phyloP scores from a whole-genome alignment of 2,888 invertebrate species.

The Lepidocyrtinus sp. region DNA sequence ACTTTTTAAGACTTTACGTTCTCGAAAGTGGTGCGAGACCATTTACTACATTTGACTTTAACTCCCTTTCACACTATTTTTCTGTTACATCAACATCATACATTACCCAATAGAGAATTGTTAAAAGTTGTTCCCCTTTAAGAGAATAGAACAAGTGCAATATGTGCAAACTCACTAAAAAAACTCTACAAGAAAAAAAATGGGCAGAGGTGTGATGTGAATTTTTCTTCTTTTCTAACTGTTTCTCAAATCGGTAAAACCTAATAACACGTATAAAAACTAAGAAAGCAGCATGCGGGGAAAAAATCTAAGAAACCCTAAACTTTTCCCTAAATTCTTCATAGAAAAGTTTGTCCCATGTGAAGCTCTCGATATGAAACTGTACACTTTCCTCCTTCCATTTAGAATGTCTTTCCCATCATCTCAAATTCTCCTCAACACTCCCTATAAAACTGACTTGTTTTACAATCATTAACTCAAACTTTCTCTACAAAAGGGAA shows the following conservation, averaged over 20 bases:
- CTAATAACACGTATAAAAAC: slow-evolving; percentile 50
- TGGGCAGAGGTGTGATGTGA: slow-evolving; percentile 50
- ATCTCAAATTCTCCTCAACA: slow-evolving; percentile 28
- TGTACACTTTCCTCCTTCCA: slow-evolving; percentile 20
- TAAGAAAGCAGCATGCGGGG: background rate
- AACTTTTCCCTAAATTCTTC: slow-evolving; percentile 24
- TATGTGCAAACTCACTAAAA: slow-evolving; percentile 32
- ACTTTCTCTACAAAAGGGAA: slow-evolving; percentile 11
- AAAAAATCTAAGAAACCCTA: slow-evolving; percentile 25
- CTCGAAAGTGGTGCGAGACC: slow-evolving; percentile 11
- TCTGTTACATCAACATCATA: slow-evolving; percentile 53
- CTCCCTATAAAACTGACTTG: slow-evolving; percentile 34
- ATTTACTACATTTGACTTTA: slow-evolving; percentile 49
- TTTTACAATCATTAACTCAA: slow-evolving; percentile 57
- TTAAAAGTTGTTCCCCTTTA: slow-evolving; percentile 8
- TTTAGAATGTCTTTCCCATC: slow-evolving; percentile 18
- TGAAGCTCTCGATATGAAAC: slow-evolving; percentile 16
- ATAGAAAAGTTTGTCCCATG: slow-evolving; percentile 52
- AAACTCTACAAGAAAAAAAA: slow-evolving; percentile 7
- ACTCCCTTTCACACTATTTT: slow-evolving; percentile 40
- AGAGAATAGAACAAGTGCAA: slow-evolving; percentile 15
- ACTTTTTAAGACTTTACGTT: slow-evolving; percentile 17
- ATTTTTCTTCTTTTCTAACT: slow-evolving; percentile 44
- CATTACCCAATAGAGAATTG: slow-evolving; percentile 54
- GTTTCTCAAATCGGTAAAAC: slow-evolving; percentile 61